Evolutionary conservation across 2,888 invertebrate genomes (phyloP), one percentile per base, ranked within the genome.

Genomic region (Lasioglossum villosulum): DNA sequence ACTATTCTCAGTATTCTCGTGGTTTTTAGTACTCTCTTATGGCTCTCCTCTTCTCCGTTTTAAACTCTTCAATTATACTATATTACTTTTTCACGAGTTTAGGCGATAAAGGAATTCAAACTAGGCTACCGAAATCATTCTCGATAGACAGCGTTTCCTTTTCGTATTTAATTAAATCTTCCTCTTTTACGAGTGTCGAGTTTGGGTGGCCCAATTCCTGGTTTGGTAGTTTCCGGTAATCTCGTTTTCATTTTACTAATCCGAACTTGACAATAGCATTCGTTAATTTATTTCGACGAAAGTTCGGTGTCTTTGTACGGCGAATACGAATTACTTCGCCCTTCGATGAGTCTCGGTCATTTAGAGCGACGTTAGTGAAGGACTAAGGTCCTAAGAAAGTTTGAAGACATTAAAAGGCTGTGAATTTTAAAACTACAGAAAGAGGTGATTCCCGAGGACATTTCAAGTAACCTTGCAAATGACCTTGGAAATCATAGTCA

Each of bases 71-170:
- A 56, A 56, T 56, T n/a, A n/a, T n/a, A 56, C 10, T n/a, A n/a
- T 56, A 48, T 56, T 56, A 56, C n/a, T 4, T 56, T 56, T 27
- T 4, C n/a, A n/a, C 56, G 56, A 56, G n/a, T n/a, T 56, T 56
- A 56, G n/a, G 56, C 12, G 56, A 56, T 27, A n/a, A n/a, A 56
- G n/a, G 56, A 56, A 27, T n/a, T 56, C 27, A 56, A 56, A n/a
- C n/a, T 56, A 56, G n/a, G n/a, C n/a, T 56, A 12, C n/a, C n/a
- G 56, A 56, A n/a, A 56, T 56, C n/a, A 56, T 56, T 56, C 56
- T n/a, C 12, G 4, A 56, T 56, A n/a, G 4, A 56, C 12, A 27
- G 56, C 56, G 1, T 56, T 27, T 56, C 56, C 56, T 56, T 56
- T 27, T 56, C n/a, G 56, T 12, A 12, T 56, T 56, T n/a, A 56